A percentile compares a stretch with the other conserved stretches of the same genome.
Evolutionary conservation across 92 coral and sea anemone species (phyloP).

Genomic region (Palythoa heliodiscus): DNA sequence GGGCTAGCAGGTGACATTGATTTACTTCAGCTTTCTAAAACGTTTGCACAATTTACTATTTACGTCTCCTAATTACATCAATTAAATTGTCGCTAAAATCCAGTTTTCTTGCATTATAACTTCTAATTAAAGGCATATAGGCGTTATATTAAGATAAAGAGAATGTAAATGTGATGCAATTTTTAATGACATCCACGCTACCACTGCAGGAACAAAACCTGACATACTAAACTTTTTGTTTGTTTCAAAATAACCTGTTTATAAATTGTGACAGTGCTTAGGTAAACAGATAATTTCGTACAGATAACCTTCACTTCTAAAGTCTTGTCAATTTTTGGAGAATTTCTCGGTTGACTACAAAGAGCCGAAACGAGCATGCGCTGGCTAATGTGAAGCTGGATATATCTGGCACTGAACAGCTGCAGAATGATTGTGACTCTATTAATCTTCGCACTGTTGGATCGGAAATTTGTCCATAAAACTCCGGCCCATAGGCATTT

Average conservation of each 20-base stretch:
- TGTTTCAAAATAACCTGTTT: neutral
- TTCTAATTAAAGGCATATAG: conserved; percentile 5
- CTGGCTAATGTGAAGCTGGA: too few relatives aligned
- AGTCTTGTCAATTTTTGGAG: neutral
- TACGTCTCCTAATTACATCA: conserved; percentile 6
- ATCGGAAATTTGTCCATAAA: conserved; percentile 15
- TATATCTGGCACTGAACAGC: neutral
- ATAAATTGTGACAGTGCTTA: neutral
- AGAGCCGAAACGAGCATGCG: neutral
- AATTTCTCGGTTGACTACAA: neutral
- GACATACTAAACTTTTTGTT: neutral
- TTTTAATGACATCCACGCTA: neutral
- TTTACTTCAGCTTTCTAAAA: neutral
- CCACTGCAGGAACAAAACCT: neutral
- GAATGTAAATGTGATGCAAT: neutral
- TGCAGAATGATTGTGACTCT: neutral
- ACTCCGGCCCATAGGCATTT: conserved; percentile 22
- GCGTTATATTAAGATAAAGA: neutral
- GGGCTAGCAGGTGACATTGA: neutral
- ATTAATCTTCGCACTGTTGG: neutral
- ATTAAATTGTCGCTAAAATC: neutral
- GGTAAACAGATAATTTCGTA: neutral
- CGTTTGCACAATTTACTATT: neutral
- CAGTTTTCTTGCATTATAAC: neutral
- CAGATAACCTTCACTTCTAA: neutral